Evolutionary conservation across 37 sponge, comb jelly and placozoan genomes (phyloP), one percentile per base, ranked within the genome.

Genomic region (Cladorhizidae sp.): DNA sequence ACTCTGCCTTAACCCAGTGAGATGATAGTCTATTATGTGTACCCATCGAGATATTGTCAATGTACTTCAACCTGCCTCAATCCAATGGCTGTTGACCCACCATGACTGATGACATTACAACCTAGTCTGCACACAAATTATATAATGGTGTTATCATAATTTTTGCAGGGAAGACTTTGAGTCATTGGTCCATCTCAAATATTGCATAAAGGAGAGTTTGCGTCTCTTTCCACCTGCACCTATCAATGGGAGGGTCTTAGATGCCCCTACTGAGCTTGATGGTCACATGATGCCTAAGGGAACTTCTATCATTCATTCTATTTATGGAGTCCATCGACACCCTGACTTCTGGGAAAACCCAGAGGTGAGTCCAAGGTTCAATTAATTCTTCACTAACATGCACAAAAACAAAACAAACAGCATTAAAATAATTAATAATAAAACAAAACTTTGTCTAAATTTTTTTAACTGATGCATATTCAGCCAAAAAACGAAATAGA

Each of bases 301-400:
- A 3, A 79, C 86, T 0, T 63, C 72, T 38, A 52, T 85, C 6
- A 32, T 67, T 12, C n/a, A n/a, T 40, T 12, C 45, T 20, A 73
- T 78, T 35, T 92, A 86, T 74, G 81, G 64, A 25, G 39, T 96
- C 39, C 93, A 92, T 64, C 82, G 78, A 41, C 71, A 85, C 57
- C 91, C 93, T 22, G 96, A 87, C 38, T 68, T 88, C 39, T 96
- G 96, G 96, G 91, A 90, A 51, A 72, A 96, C 57, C 91, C 93
- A 0, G 89, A 96, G 57, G 93, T 92, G 67, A 68, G 65, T 74
- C 15, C 28, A 37, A 38, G 6, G 61, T 28, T 26, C 61, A 23
- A 8, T n/a, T n/a, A n/a, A n/a, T n/a, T n/a, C n/a, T n/a, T n/a
- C n/a, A n/a, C n/a, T n/a, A n/a, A n/a, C n/a, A n/a, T n/a, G n/a